Evolutionary conservation across 2,797 vertebrate genomes (phyloP).

Genomic region (Pteropus rufus): DNA sequence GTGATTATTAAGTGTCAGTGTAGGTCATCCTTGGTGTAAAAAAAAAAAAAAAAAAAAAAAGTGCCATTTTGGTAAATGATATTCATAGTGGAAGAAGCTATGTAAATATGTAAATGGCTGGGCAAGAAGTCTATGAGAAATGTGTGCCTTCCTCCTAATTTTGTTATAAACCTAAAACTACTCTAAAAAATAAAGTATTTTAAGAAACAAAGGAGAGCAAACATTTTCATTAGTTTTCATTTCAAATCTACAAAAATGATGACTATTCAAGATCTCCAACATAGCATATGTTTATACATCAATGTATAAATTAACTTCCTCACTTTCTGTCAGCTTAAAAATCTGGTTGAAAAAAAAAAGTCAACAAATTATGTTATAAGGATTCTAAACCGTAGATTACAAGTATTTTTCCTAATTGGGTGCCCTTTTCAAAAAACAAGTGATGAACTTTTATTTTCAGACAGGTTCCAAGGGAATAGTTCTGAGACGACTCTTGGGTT

Average conservation of each 20-base stretch:
- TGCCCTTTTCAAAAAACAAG: conserved; percentile 7
- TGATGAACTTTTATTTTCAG: conserved; percentile 42
- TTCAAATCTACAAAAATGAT: not conserved
- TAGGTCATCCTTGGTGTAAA: not conserved
- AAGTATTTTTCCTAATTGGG: not conserved
- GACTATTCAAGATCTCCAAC: not conserved
- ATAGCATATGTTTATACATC: not conserved
- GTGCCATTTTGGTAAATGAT: not conserved
- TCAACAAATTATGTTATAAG: not conserved
- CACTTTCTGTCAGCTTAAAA: not conserved
- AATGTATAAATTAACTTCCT: not conserved
- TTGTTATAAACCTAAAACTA: not conserved
- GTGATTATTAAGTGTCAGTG: not conserved
- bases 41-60: not conserved
- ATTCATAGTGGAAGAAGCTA: not conserved
- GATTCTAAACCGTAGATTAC: not conserved
- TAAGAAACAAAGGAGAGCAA: not conserved
- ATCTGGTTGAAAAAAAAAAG: not conserved
- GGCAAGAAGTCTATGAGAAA: not conserved
- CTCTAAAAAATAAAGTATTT: not conserved
- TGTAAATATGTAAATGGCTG: fast-evolving
- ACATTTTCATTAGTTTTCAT: not conserved
- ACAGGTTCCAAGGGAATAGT: not conserved
- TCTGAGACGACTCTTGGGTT: not conserved
- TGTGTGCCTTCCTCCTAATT: not conserved